A percentile compares a stretch with the other conserved stretches of the same genome.
These are phyloP conservation scores for Xiphophorus hellerii DNA, from an alignment of 2,113 vertebrate species.

Conservation along the genomic window DNA sequence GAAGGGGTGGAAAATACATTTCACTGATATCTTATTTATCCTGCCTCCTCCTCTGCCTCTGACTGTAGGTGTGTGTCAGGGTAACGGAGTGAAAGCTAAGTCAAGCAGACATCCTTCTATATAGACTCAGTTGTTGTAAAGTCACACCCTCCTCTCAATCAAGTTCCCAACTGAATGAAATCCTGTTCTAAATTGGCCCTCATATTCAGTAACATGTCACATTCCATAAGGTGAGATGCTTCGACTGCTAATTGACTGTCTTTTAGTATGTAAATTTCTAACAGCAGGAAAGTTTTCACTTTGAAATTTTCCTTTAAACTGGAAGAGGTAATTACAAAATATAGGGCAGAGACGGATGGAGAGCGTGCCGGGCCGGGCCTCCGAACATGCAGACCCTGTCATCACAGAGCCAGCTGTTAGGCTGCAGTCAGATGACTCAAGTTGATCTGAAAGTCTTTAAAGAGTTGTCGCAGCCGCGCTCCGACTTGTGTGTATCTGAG, in stretches of 20 bases:
- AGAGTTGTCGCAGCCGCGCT: constrained; percentile 50
- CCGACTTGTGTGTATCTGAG: constrained; percentile 46
- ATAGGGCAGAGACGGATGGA: background rate
- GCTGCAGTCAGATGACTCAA: constrained; percentile 55
- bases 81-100: background rate
- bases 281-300: background rate
- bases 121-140: background rate
- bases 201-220: background rate
- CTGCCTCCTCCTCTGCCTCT: background rate
- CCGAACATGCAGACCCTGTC: constrained; percentile 33
- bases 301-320: background rate
- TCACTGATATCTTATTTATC: background rate
- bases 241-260: background rate
- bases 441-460: constrained; percentile 67
- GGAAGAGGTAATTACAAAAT: constrained; percentile 16
- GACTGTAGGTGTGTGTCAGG: background rate
- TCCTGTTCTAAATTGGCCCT: background rate
- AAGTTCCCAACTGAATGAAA: background rate
- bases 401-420: constrained; percentile 55
- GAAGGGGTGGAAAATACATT: background rate
- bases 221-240: constrained; percentile 5
- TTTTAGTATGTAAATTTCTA: constrained; percentile 3
- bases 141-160: background rate
- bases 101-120: too few relatives aligned
- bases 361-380: background rate